Conservation (phyloP, 2,113 vertebrate species). For the Todiramphus saurophagus region DNA sequence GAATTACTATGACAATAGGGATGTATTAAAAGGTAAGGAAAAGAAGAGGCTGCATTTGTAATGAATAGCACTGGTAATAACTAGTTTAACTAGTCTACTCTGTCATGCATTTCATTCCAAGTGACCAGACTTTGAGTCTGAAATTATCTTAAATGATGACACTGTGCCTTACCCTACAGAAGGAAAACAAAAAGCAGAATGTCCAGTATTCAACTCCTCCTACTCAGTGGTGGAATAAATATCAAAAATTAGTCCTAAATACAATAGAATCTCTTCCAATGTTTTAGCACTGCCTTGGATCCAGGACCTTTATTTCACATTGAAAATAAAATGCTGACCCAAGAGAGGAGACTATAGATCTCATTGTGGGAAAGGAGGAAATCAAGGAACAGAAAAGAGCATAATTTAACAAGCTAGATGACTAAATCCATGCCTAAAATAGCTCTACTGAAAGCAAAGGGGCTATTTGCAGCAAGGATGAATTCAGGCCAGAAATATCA, state of each 20-base stretch:
- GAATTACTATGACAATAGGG: not conserved
- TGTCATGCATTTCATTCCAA: not conserved
- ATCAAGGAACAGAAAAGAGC: constrained; percentile 16
- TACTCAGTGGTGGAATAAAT: not conserved
- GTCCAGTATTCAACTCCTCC: not conserved
- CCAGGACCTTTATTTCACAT: not conserved
- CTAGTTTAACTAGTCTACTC: not conserved
- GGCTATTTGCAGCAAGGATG: constrained; percentile 17
- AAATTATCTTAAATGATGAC: not conserved
- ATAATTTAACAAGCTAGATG: constrained; percentile 22
- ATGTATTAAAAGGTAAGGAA: not conserved
- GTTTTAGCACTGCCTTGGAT: not conserved
- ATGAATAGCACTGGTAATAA: not conserved
- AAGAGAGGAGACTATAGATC: not conserved
- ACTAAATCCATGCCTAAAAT: constrained; percentile 31
- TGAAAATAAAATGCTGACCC: constrained; percentile 18
- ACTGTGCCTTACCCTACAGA: not conserved
- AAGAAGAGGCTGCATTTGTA: not conserved
- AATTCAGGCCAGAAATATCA: constrained; percentile 32
- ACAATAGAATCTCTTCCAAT: not conserved
- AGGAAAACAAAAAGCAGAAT: not conserved
- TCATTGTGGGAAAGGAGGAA: not conserved
- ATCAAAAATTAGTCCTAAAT: not conserved
- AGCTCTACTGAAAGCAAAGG: not conserved
- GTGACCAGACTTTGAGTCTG: not conserved